Evolutionary conservation across 2,113 vertebrate species (phyloP).

Genomic region (Tor tambroides): DNA sequence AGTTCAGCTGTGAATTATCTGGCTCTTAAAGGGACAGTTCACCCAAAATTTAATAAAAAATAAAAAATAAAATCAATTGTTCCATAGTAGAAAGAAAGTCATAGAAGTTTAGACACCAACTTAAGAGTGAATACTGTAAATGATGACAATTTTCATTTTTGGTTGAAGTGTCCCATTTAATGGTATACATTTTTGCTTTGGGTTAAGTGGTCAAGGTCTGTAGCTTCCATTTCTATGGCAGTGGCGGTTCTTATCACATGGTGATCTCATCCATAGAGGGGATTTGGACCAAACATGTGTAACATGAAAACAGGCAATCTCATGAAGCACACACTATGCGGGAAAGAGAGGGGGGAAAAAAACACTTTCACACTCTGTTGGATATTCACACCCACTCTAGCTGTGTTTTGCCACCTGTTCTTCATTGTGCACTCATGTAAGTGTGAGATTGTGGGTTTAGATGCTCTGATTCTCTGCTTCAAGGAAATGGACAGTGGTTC

Average conservation of each 20-base stretch:
- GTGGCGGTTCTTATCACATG: conserved; percentile 28
- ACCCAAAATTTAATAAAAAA: too few relatives aligned
- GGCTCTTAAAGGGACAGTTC: too few relatives aligned
- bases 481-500: neutral
- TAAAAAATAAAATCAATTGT: too few relatives aligned
- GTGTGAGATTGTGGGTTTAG: conserved; percentile 59
- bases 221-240: too few relatives aligned
- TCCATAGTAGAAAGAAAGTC: neutral
- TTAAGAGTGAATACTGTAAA: neutral
- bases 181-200: neutral
- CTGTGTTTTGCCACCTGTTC: conserved; percentile 59
- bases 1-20: too few relatives aligned
- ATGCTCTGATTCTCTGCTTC: too few relatives aligned
- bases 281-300: conserved; percentile 44
- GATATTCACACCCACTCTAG: conserved; percentile 57
- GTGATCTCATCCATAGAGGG: conserved; percentile 41
- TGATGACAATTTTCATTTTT: neutral
- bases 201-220: neutral
- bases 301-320: conserved; percentile 49
- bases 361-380: conserved; percentile 58
- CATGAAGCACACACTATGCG: conserved; percentile 40
- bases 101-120: too few relatives aligned
- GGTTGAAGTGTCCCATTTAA: neutral
- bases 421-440: conserved; percentile 60
- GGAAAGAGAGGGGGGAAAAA: conserved; percentile 37